Evolutionary conservation across 2,797 vertebrate species (phyloP).

Genomic region (Sebastes paucispinis): DNA sequence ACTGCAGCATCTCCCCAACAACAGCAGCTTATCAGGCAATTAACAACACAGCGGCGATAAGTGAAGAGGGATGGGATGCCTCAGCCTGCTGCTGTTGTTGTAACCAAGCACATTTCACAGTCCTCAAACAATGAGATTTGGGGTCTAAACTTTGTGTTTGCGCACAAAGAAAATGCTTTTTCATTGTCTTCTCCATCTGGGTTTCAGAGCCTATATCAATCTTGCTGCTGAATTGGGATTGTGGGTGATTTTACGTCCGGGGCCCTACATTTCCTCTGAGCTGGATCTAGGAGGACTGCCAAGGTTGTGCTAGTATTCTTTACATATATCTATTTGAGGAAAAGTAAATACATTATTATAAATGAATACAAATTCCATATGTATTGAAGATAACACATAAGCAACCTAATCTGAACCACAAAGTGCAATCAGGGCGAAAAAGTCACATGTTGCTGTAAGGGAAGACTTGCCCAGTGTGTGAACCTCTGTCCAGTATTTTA

Average conservation of each 20-base stretch:
- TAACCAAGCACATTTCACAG: constrained; percentile 20
- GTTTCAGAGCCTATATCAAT: constrained; percentile 86
- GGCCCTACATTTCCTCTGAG: constrained; percentile 85
- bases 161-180: not conserved
- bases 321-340: not conserved
- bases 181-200: constrained; percentile 10
- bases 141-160: not conserved
- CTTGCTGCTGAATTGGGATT: constrained; percentile 88
- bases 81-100: constrained; percentile 10
- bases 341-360: not conserved
- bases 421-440: constrained; percentile 11
- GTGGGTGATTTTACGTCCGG: constrained; percentile 95
- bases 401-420: constrained; percentile 15
- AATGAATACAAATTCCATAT: too few relatives aligned
- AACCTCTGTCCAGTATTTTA: constrained; percentile 8
- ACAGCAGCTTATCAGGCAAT: constrained; percentile 59
- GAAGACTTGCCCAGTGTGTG: not conserved
- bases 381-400: constrained; percentile 12
- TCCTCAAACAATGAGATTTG: not conserved
- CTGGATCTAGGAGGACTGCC: constrained; percentile 89
- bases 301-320: constrained; percentile 78
- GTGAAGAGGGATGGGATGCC: not conserved
- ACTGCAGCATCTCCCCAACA: constrained; percentile 70
- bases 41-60: constrained; percentile 34
- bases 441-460: not conserved